Base-by-base conservation (phyloP, 92 coral and sea anemone genomes). In the Porites evermanni region DNA sequence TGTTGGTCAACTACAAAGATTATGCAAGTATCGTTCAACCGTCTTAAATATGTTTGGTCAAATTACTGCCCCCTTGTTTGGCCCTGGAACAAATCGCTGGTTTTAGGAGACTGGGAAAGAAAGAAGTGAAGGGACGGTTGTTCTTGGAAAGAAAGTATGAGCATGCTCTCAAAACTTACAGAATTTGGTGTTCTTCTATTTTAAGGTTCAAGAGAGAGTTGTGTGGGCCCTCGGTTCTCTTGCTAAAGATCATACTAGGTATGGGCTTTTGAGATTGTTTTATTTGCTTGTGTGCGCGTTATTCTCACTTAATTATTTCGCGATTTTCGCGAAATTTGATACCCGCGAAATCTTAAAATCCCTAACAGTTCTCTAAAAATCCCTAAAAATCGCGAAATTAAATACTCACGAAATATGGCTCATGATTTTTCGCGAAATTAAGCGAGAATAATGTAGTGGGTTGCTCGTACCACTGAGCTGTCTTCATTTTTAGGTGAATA, bases 191-290 rank as follows among this genome's bases (percentile, higher is more conserved):
- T 21, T 64, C 61, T 20, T 24, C 14, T 53, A 4, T 78, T 65
- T 77, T 29, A 47, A 96, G 99, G 95, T 96, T 63, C 98, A 88
- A 78, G 98, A 91, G 69, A 94, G 88, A 74, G 75, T 95, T 50
- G 90, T 92, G 18, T 96, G 99, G 99, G 98, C 99, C 18, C 38
- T 95, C 52, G 99, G 93, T 20, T 86, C 88, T 29, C 84, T 96
- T 70, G 93, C 89, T 6, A 87, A 85, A 50, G 98, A 96, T 75
- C 90, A 95, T 65, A 80, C 75, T 79, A 89, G 92, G 99, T 96
- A 80, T 65, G 94, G 21, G 6, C 20, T 18, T n/a, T 9, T 53
- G 21, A 6, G 11, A 38, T 16, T n/a, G n/a, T 76, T 13, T 19
- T 13, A 4, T 76, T 14, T 4, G 60, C 38, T 38, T 38, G 6